Conservation (phyloP, 30 jellyfish, hydroid and myxozoan genomes). For the Haliclystus octoradiatus region DNA sequence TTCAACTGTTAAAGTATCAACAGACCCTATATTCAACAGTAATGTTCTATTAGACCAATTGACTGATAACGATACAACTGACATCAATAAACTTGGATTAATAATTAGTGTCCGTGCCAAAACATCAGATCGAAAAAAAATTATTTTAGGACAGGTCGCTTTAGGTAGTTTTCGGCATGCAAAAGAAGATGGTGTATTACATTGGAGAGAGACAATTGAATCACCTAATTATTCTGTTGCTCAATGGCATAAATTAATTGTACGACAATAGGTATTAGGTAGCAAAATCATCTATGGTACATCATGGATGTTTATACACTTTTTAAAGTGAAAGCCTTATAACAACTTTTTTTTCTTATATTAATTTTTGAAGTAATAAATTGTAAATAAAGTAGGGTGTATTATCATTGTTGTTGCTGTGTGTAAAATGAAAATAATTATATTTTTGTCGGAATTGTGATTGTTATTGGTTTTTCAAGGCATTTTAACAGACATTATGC, state of each 20-base stretch:
- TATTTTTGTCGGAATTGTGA: too few species aligned
- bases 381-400: too few species aligned
- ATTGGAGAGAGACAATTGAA: slow-evolving; percentile 52
- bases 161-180: slow-evolving; percentile 39
- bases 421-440: too few species aligned
- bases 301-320: too few species aligned
- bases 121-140: slow-evolving; percentile 55
- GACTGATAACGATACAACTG: slow-evolving; percentile 6
- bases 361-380: too few species aligned
- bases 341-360: too few species aligned
- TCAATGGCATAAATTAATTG: slow-evolving; percentile 41
- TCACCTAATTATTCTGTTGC: slow-evolving; percentile 43
- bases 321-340: too few species aligned
- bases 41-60: slow-evolving; percentile 15
- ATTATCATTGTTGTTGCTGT: too few species aligned
- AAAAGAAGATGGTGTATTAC: slow-evolving; percentile 31
- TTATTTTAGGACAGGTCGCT: slow-evolving; percentile 61
- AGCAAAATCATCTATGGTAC: too few species aligned
- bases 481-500: too few species aligned
- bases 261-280: neutral
- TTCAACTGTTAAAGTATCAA: slow-evolving; percentile 9
- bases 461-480: too few species aligned
- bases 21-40: slow-evolving; percentile 42
- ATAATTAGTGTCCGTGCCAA: slow-evolving; percentile 27
- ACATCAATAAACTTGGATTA: slow-evolving; percentile 10